phyloP scores from a whole-genome alignment of 2,113 vertebrate species.

The Scomber japonicus region DNA sequence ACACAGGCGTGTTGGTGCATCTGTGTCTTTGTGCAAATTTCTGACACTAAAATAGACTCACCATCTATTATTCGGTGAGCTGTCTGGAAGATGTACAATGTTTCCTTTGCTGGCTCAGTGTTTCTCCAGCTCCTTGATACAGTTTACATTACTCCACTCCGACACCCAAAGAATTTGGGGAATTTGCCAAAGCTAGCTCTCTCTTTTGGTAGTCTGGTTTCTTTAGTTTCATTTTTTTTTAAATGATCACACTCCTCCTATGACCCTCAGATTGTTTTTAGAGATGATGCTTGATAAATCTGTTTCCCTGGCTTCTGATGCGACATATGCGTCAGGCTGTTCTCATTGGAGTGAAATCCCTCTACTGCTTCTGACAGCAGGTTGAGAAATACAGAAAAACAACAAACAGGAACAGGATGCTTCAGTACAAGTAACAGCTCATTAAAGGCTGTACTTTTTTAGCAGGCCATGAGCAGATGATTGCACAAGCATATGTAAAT shows the following conservation, averaged over 20 bases:
- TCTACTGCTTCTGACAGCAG: conserved; percentile 11
- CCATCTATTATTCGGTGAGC: conserved; percentile 11
- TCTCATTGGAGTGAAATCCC: conserved; percentile 13
- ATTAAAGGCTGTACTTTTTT: conserved; percentile 38
- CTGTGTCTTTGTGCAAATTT: not conserved
- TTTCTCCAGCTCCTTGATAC: not conserved
- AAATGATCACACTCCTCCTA: not conserved
- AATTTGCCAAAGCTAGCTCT: conserved; percentile 27
- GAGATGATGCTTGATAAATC: conserved; percentile 3
- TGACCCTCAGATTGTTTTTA: conserved; percentile 13
- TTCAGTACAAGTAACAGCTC: conserved; percentile 55
- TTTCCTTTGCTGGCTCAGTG: conserved; percentile 20
- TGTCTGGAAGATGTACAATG: conserved; percentile 13
- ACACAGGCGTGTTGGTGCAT: not conserved
- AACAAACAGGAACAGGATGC: conserved; percentile 42
- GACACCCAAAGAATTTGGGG: conserved; percentile 18
- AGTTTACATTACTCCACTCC: conserved; percentile 35
- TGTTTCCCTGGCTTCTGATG: conserved; percentile 16
- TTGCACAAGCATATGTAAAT: conserved; percentile 30
- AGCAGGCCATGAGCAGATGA: conserved; percentile 17
- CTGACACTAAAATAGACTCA: conserved; percentile 13
- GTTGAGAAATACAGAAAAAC: conserved; percentile 24
- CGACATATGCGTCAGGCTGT: not conserved
- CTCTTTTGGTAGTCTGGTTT: not conserved
- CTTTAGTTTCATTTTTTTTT: not conserved